Evolutionary conservation across 1,140 invertebrate genomes (phyloP), one percentile per base, ranked within the genome.

Genomic region (Paracyclopina nana): DNA sequence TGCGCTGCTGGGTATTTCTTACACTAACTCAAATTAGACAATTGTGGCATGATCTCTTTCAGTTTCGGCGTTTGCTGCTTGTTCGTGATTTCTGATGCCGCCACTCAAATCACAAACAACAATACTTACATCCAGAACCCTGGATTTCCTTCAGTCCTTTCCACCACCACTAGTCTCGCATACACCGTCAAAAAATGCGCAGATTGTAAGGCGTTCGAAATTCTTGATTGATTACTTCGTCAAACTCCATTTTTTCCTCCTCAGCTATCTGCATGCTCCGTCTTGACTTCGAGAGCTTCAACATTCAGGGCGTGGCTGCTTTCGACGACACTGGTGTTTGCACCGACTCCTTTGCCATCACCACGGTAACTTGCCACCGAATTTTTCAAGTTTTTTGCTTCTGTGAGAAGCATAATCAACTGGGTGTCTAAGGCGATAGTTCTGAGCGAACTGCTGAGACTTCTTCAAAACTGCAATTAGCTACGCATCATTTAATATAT

Each of bases 251-350:
- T 9, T 38, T 38, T 38, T 38, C 34, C 20, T 14, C 9, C 9
- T 38, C 34, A 27, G 25, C 14, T 28, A 29, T 48, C 30, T 48
- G 45, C 14, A 28, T 27, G 11, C 22, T 48, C 12, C 16, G 45
- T 3, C 22, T 48, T 24, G 45, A 48, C n/a, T 48, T 48, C 30
- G 45, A 48, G 3, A 22, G 25, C n/a, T 48, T 48, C 27, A 28
- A 48, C 12, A 27, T 48, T 6, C 4, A 11, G n/a, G 45, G 45
- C 30, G 24, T 28, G 3, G n/a, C 25, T 26, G 45, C 6, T 6
- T 28, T 12, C 4, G 22, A 12, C 2, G 45, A 48, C 6, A 14
- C 27, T 3, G 45, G 45, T 2, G 27, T 22, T 14, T 48, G 45
- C 26, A 6, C 18, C n/a, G 34, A 4, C 3, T n/a, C 14, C 8